These are phyloP conservation scores for Lates japonicus DNA, from an alignment of 2,797 vertebrate species.

Conservation along the genomic window DNA sequence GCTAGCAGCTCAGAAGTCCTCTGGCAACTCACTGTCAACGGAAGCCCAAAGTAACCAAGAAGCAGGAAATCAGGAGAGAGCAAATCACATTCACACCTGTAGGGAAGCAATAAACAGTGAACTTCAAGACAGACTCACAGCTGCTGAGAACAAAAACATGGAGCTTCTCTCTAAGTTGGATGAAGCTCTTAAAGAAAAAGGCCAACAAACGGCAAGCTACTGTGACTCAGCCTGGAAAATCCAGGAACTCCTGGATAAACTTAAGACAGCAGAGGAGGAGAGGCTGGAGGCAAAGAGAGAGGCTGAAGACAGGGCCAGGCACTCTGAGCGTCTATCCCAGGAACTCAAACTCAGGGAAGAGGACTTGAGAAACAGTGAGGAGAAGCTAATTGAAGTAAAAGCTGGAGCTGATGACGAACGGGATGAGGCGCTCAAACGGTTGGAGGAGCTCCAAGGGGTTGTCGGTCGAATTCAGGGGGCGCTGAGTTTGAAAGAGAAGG, in stretches of 20 bases:
- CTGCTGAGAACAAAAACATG: constrained; percentile 84
- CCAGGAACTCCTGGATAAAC: constrained; percentile 86
- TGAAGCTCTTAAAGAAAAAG: constrained; percentile 77
- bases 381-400: constrained; percentile 75
- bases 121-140: constrained; percentile 79
- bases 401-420: constrained; percentile 78
- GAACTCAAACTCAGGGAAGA: constrained; percentile 87
- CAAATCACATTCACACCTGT: constrained; percentile 63
- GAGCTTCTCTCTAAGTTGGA: constrained; percentile 84
- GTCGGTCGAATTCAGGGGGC: constrained; percentile 84
- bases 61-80: constrained; percentile 47
- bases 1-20: constrained; percentile 76
- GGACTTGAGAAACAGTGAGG: constrained; percentile 79
- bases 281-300: constrained; percentile 80
- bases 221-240: constrained; percentile 84
- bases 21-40: constrained; percentile 63
- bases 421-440: constrained; percentile 70
- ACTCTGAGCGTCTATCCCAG: constrained; percentile 80
- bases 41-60: constrained; percentile 53
- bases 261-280: constrained; percentile 84
- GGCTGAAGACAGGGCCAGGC: constrained; percentile 70
- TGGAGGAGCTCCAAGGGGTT: constrained; percentile 85
- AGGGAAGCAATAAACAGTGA: constrained; percentile 73
- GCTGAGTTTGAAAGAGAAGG: constrained; percentile 86
- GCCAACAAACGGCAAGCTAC: constrained; percentile 79